Evolutionary conservation across 2,888 invertebrate genomes (phyloP).

Genomic region (Chrysolina haemoptera): DNA sequence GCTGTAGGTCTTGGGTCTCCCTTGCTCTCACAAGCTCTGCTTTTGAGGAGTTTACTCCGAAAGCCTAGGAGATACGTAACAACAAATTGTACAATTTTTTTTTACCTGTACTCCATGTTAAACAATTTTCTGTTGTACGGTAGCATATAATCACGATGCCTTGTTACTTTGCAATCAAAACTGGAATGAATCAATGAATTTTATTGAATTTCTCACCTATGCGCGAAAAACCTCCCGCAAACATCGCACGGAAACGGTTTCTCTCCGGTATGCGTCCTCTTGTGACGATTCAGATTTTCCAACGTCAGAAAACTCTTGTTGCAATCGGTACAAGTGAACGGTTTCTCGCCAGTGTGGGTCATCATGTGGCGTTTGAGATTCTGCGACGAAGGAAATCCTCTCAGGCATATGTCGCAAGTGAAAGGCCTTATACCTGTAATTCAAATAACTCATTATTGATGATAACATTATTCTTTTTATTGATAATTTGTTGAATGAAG

Average conservation of each 20-base stretch:
- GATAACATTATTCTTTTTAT: too few species aligned
- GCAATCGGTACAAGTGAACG: slow-evolving; percentile 61
- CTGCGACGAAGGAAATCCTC: slow-evolving; percentile 62
- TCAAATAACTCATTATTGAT: too few species aligned
- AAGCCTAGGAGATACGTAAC: too few species aligned
- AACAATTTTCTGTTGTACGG: too few species aligned
- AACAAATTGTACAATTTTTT: too few species aligned
- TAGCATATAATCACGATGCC: too few species aligned
- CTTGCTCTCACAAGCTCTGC: too few species aligned
- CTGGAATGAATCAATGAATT: not conserved
- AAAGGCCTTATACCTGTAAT: slow-evolving; percentile 60
- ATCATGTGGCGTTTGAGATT: slow-evolving; percentile 63
- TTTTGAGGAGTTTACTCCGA: too few species aligned
- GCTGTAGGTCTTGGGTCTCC: too few species aligned
- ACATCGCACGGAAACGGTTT: slow-evolving; percentile 63
- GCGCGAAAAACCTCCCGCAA: slow-evolving; percentile 63
- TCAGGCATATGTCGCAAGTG: slow-evolving; percentile 60
- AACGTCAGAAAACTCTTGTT: slow-evolving; percentile 60
- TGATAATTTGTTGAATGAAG: too few species aligned
- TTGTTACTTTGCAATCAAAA: too few species aligned
- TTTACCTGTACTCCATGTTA: too few species aligned
- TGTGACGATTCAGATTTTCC: slow-evolving; percentile 64
- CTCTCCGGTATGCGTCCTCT: slow-evolving; percentile 65
- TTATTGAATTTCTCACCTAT: slow-evolving; percentile 51
- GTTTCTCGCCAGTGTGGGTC: slow-evolving; percentile 65